Conservation (phyloP, 2,797 vertebrate genomes). For the Todus mexicanus region DNA sequence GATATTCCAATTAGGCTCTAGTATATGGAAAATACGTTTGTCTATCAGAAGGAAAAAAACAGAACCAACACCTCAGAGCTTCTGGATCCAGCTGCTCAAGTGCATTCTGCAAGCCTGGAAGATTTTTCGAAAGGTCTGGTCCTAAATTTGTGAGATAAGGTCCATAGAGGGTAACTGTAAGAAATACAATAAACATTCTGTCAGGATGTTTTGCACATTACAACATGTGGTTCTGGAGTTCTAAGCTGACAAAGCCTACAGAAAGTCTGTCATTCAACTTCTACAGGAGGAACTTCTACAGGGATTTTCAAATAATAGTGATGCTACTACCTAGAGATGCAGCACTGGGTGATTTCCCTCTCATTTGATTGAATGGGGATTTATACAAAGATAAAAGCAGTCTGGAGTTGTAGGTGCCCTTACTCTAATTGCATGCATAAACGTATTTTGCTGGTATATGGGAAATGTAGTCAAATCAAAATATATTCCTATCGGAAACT, state of each 20-base stretch:
- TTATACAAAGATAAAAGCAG: background rate
- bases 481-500: background rate
- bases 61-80: background rate
- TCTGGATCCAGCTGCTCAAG: background rate
- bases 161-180: background rate
- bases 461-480: background rate
- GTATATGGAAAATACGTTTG: background rate
- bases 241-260: background rate
- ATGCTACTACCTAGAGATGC: fast-evolving
- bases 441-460: background rate
- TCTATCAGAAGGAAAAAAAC: background rate
- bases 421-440: background rate
- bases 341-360: background rate
- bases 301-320: background rate
- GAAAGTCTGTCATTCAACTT: background rate
- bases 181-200: background rate
- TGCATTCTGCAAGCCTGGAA: background rate
- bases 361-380: background rate
- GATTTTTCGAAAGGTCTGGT: background rate
- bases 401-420: background rate
- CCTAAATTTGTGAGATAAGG: background rate
- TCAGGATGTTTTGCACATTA: fast-evolving
- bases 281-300: background rate
- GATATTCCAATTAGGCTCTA: background rate
- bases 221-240: background rate